Base-by-base conservation (phyloP, 2,888 invertebrate genomes). In the Ditula angustiorana region DNA sequence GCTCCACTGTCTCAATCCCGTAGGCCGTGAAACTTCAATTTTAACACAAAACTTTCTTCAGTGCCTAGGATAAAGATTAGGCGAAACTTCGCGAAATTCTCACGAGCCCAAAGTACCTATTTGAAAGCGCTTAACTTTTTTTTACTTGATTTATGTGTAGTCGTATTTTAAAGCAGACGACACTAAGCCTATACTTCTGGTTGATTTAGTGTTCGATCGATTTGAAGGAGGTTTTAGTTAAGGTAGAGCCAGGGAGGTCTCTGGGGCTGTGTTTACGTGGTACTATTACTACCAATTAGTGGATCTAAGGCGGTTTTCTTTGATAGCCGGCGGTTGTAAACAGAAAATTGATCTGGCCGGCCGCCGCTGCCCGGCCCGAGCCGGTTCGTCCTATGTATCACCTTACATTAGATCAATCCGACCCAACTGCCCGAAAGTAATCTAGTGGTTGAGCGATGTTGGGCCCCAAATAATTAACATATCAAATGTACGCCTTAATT, bases 241-340 rank as follows among this genome's bases (percentile, higher is more conserved):
- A 47, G 52, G 59, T 35, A 50, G 47, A 50, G 60, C 16, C 41
- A 53, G 57, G 61, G 70, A 65, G 70, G 67, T 70, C 74, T 75
- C 68, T 63, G 58, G 80, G 82, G 83, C 81, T 85, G 46, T 64
- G 64, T 64, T 64, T 64, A 64, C 59, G 64, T 35, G 63, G 63
- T 64, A 79, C 81, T 86, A 87, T 90, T 90, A 90, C 87, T 80
- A 85, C 86, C 89, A 92, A 92, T 92, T 92, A 92, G 87, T 80
- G 72, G 76, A 76, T 74, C 74, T 73, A 72, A 70, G 71, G 82
- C 86, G 88, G 85, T 74, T 78, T 77, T 79, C 89, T 91, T 91
- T 91, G 91, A 90, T 83, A 82, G 80, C 77, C 80, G 77, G 75
- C 79, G 82, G 85, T 79, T 86, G 85, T 89, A 86, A 88, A 88